Base-by-base conservation (phyloP, 1,140 invertebrate species). In the Drosophila sproati region DNA sequence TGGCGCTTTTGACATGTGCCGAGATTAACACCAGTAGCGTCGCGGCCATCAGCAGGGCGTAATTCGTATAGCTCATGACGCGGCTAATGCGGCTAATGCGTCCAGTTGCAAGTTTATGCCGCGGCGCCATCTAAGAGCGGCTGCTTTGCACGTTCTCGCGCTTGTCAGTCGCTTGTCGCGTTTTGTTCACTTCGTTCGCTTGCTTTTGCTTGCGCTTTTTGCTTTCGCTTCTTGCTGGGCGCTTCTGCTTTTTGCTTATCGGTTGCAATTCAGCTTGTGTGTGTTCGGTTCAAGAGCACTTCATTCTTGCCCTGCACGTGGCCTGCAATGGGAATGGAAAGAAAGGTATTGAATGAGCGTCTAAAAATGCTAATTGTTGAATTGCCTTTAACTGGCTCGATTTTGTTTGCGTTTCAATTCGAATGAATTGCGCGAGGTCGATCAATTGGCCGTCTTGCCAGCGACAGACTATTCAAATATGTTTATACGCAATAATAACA, bases 21-120 rank as follows among this genome's bases (percentile, higher is more conserved):
- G 90, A 83, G 57, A 92, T 91, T 77, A 92, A 59, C 47, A 91
- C 75, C 71, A 92, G 57, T 56, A 91, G 47, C 8, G 66, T 78
- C 28, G 73, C 82, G 62, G 71, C 74, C 73, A 91, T 29, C 55
- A 92, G 66, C 48, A 92, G 63, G 43, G 72, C 85, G 50, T 82
- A 92, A 75, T 92, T 92, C 3, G 73, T 73, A 57, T 61, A 88
- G 64, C 74, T 92, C 41, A 59, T 75, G 29, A 35, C 59, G 52
- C 71, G 54, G 41, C 37, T 35, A n/a, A 7, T 20, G 20, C 20
- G 20, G 20, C 20, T 20, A 20, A 20, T 28, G 64, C 64, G 55
- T 52, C 62, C 70, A 34, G 63, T 32, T 45, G 3, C 64, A 50
- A 57, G 29, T 60, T 48, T 59, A 29, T 32, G 45, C 8, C 35